Percentiles rank a stretch among this genome's conserved stretches.
phyloP scores from a whole-genome alignment of 2,888 invertebrate genomes.

The Dioctria rufipes region DNA sequence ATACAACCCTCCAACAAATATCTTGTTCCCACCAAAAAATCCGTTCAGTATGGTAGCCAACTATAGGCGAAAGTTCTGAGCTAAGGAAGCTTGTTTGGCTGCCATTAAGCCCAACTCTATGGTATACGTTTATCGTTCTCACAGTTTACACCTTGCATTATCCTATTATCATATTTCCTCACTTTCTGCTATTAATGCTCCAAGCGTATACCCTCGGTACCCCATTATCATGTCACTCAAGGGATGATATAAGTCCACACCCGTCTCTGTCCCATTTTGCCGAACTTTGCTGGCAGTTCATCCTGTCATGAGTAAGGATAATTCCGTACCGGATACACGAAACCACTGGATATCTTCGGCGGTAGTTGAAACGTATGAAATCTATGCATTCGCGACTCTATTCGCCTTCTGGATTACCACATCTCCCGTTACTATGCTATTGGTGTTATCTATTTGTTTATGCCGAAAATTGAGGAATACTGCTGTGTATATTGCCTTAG shows the following conservation, averaged over 20 bases:
- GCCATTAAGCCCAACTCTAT: constrained; percentile 39
- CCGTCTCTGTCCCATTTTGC: constrained; percentile 14
- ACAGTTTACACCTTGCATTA: constrained; percentile 36
- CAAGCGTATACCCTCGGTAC: background rate
- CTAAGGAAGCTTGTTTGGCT: background rate
- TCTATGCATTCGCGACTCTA: background rate
- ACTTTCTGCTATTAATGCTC: constrained; percentile 1
- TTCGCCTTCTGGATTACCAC: background rate
- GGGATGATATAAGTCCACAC: constrained; percentile 36
- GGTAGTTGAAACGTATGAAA: background rate
- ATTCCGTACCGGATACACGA: background rate
- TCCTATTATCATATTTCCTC: constrained; percentile 45
- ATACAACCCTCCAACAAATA: background rate
- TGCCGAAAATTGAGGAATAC: background rate
- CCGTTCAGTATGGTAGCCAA: constrained; percentile 11
- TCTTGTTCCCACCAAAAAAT: background rate
- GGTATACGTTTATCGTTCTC: constrained; percentile 35
- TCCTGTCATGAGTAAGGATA: background rate
- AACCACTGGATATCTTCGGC: background rate
- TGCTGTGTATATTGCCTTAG: background rate
- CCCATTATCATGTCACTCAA: constrained; percentile 26
- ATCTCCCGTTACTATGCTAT: background rate
- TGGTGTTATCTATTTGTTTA: background rate
- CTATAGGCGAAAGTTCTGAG: constrained; percentile 3
- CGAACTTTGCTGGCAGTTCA: constrained; percentile 3